A percentile compares a stretch with the other conserved stretches of the same genome.
Evolutionary conservation across 2,113 vertebrate species (phyloP).

Genomic region (Laterallus jamaicensis): DNA sequence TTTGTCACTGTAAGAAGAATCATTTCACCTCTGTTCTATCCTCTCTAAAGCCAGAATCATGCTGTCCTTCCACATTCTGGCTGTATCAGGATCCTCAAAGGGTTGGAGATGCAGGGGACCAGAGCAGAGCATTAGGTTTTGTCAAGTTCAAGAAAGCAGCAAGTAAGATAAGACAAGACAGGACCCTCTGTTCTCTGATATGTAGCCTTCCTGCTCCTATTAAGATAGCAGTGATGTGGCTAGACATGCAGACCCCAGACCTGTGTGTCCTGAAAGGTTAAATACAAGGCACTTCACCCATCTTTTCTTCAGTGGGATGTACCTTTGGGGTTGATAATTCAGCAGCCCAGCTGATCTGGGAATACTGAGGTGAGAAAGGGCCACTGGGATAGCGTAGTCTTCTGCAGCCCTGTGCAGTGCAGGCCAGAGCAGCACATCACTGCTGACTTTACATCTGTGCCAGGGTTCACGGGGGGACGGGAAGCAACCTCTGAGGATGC

Average conservation of each 20-base stretch:
- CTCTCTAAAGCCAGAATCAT: background rate
- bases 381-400: background rate
- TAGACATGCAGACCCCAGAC: background rate
- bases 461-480: background rate
- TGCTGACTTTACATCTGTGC: background rate
- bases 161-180: background rate
- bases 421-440: background rate
- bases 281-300: background rate
- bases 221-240: background rate
- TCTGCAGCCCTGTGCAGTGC: background rate
- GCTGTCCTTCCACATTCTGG: background rate
- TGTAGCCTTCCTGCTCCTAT: background rate
- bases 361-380: background rate
- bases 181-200: background rate
- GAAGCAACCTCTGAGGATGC: background rate
- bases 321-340: background rate
- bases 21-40: background rate
- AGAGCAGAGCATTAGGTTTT: background rate
- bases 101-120: background rate
- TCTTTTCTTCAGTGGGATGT: background rate
- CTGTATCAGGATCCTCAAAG: background rate
- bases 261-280: background rate
- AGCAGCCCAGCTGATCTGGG: background rate
- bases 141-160: constrained; percentile 13
- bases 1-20: background rate